Percentiles rank a stretch among this genome's conserved stretches.
Evolutionary conservation across 2,888 invertebrate species (phyloP).

Genomic region (Dynastes grantii): DNA sequence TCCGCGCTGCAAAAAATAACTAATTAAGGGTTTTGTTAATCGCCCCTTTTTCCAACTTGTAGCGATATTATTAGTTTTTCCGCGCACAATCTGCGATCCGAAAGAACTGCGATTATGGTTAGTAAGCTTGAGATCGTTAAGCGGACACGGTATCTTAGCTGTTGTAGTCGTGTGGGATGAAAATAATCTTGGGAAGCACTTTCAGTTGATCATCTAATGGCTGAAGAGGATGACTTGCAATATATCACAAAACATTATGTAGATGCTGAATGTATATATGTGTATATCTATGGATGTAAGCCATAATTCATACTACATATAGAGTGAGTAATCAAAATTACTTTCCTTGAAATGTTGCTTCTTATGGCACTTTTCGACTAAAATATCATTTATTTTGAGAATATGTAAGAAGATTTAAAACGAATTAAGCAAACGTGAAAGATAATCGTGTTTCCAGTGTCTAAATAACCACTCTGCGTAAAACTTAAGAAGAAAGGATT

Average conservation of each 20-base stretch:
- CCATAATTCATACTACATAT: too few relatives aligned
- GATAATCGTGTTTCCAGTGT: too few relatives aligned
- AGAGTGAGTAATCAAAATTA: too few relatives aligned
- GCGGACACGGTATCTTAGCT: slow-evolving; percentile 25
- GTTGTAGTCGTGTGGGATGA: neutral
- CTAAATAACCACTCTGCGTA: too few relatives aligned
- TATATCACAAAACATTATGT: slow-evolving; percentile 33
- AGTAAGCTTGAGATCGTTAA: slow-evolving; percentile 34
- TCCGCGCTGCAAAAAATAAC: slow-evolving; percentile 23
- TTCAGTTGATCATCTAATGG: slow-evolving; percentile 50
- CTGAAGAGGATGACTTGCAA: slow-evolving; percentile 41
- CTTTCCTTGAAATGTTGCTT: too few relatives aligned
- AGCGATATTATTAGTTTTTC: slow-evolving; percentile 41
- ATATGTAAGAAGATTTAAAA: too few relatives aligned
- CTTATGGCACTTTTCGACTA: too few relatives aligned
- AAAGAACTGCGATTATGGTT: slow-evolving; percentile 38
- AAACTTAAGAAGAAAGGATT: too few relatives aligned
- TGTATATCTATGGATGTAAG: too few relatives aligned
- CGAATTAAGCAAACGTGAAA: too few relatives aligned
- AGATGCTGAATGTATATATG: neutral
- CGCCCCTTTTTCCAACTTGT: slow-evolving; percentile 35
- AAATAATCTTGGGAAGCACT: slow-evolving; percentile 39
- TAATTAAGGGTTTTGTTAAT: slow-evolving; percentile 45
- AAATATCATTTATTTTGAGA: too few relatives aligned
- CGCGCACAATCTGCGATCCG: slow-evolving; percentile 12